These are phyloP conservation scores for Edolisoma coerulescens DNA, from an alignment of 2,113 vertebrate species.

Conservation along the genomic window DNA sequence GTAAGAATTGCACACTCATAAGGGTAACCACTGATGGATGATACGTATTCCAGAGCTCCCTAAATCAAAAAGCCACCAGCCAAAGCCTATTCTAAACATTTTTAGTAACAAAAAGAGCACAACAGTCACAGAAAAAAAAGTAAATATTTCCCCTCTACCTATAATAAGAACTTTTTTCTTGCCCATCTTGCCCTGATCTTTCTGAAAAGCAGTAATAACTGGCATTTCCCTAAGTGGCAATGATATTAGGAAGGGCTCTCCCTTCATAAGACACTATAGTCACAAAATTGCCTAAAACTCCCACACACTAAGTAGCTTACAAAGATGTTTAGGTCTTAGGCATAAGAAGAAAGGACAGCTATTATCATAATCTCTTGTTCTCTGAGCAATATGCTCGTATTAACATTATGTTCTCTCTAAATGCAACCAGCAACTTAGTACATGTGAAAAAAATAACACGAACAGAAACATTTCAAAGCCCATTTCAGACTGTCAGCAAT, in stretches of 20 bases:
- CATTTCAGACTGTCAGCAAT: not conserved
- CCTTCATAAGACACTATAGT: not conserved
- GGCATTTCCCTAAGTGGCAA: not conserved
- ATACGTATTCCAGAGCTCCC: not conserved
- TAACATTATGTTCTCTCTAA: not conserved
- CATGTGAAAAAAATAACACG: not conserved
- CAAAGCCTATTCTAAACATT: not conserved
- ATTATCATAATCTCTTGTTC: not conserved
- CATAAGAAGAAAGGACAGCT: not conserved
- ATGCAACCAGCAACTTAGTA: not conserved
- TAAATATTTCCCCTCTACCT: not conserved
- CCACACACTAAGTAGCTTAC: not conserved
- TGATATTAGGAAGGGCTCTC: not conserved
- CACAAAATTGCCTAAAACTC: not conserved
- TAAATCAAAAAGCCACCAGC: not conserved
- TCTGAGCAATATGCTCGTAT: not conserved
- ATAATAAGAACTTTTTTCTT: not conserved
- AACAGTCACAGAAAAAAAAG: not conserved
- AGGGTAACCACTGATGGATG: not conserved
- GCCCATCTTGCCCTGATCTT: not conserved
- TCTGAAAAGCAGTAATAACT: not conserved
- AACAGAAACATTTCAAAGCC: not conserved
- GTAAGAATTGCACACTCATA: not conserved
- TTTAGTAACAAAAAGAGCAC: not conserved
- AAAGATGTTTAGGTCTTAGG: slow-evolving; percentile 2